Evolutionary conservation across 2,888 invertebrate species (phyloP).

Genomic region (Orgyia antiqua): DNA sequence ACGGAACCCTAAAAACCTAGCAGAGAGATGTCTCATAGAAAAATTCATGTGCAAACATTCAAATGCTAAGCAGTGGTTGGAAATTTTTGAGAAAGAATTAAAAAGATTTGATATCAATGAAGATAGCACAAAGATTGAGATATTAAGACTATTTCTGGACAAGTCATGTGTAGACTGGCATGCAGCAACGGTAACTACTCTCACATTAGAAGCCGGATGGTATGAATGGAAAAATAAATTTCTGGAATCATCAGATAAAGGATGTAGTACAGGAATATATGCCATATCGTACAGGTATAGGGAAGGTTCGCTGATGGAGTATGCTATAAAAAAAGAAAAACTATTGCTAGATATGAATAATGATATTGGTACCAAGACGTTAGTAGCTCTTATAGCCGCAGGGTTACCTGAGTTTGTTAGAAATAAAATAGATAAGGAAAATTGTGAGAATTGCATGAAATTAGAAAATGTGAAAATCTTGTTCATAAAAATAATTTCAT

Average conservation of each 20-base stretch:
- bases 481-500: not conserved
- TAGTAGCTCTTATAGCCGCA: conserved; percentile 10
- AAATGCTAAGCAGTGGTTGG: not conserved
- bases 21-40: not conserved
- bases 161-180: conserved; percentile 1
- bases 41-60: not conserved
- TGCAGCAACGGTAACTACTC: not conserved
- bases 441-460: not conserved
- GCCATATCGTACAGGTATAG: conserved; percentile 10
- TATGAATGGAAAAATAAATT: not conserved
- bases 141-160: not conserved
- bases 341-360: conserved; percentile 15
- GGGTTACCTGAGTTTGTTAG: conserved; percentile 12
- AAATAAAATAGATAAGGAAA: conserved; percentile 11
- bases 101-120: not conserved
- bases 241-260: not conserved
- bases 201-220: not conserved
- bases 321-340: conserved; percentile 15
- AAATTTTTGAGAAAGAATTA: not conserved
- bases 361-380: conserved; percentile 8
- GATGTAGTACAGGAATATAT: conserved; percentile 4
- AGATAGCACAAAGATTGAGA: not conserved
- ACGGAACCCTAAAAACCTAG: too few relatives aligned
- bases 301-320: conserved; percentile 12
- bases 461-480: conserved; percentile 1